These are phyloP conservation scores for Chesias legatella DNA, from an alignment of 2,888 invertebrate genomes.

Conservation along the genomic window DNA sequence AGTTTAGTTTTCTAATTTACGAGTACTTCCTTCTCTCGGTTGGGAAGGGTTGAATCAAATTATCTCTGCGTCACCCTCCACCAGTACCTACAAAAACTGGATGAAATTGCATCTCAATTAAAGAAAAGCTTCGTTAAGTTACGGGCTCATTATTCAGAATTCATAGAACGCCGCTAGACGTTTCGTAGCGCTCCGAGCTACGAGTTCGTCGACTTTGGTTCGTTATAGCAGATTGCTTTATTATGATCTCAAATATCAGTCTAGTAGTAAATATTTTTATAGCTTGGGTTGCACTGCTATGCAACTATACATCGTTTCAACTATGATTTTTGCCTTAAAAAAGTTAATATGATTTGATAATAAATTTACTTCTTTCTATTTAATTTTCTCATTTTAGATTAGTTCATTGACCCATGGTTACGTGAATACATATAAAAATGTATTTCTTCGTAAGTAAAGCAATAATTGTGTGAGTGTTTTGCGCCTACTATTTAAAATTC, in stretches of 20 bases:
- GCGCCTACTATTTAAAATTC: constrained; percentile 22
- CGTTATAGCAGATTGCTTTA: constrained; percentile 45
- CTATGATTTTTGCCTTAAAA: too few species aligned
- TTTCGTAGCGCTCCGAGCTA: constrained; percentile 24
- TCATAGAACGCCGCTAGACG: constrained; percentile 26
- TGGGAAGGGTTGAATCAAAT: constrained; percentile 78
- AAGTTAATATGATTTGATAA: too few species aligned
- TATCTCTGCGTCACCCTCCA: constrained; percentile 59
- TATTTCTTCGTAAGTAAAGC: too few species aligned
- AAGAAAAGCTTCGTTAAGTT: constrained; percentile 40
- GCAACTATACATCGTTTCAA: too few species aligned
- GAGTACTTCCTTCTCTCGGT: constrained; percentile 69
- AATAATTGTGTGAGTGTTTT: too few species aligned
- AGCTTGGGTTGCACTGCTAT: background rate
- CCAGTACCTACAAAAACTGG: constrained; percentile 55
- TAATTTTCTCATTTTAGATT: too few species aligned
- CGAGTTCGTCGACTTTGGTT: constrained; percentile 41
- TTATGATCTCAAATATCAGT: constrained; percentile 37
- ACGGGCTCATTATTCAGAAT: constrained; percentile 38
- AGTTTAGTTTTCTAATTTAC: constrained; percentile 81
- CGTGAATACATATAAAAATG: too few species aligned
- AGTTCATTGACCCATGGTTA: too few species aligned
- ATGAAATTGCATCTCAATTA: constrained; percentile 57
- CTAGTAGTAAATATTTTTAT: constrained; percentile 19
- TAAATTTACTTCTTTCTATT: too few species aligned